Evolutionary conservation across 2,797 vertebrate species (phyloP).

Genomic region (Catamblyrhynchus diadema): DNA sequence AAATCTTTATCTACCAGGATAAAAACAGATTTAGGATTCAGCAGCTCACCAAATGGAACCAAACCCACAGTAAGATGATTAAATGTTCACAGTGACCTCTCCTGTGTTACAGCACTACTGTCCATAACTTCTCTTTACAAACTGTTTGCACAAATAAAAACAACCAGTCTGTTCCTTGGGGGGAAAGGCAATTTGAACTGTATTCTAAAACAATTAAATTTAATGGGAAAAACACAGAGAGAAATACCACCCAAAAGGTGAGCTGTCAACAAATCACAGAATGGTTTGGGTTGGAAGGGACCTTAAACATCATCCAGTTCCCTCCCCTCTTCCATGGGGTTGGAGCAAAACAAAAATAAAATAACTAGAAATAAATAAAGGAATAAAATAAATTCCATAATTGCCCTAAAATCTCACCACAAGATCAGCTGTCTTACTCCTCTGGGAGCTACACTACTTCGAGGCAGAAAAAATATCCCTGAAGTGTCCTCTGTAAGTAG

Average conservation of each 20-base stretch:
- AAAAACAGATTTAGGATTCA: neutral
- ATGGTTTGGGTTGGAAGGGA: neutral
- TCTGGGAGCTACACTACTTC: neutral
- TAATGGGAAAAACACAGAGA: neutral
- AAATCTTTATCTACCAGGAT: neutral
- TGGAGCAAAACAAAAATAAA: neutral
- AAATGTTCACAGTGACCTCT: neutral
- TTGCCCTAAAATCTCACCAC: neutral
- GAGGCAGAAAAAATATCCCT: neutral
- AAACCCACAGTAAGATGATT: neutral
- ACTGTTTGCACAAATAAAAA: neutral
- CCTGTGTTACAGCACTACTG: neutral
- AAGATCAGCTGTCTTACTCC: neutral
- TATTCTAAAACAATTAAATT: neutral
- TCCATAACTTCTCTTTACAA: neutral
- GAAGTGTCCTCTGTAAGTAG: neutral
- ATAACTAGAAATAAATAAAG: neutral
- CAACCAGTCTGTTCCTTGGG: neutral
- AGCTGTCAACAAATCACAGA: neutral
- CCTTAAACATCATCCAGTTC: neutral
- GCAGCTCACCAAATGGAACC: neutral
- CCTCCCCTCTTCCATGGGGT: too few relatives aligned
- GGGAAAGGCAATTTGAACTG: neutral
- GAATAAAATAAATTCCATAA: neutral
- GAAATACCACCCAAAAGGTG: neutral